Evolutionary conservation across 2,797 vertebrate genomes (phyloP).

Genomic region (Leontopithecus rosalia): DNA sequence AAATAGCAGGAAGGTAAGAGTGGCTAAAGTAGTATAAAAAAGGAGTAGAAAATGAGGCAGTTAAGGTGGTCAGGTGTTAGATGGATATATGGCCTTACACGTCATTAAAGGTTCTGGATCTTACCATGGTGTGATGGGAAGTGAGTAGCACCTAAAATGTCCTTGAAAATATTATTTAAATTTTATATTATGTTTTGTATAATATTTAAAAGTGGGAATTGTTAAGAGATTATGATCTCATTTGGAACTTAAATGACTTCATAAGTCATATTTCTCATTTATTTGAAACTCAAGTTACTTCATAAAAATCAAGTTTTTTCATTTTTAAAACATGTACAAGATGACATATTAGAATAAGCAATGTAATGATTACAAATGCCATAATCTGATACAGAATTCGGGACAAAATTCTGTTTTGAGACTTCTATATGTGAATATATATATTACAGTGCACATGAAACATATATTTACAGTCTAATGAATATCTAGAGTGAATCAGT

Average conservation of each 20-base stretch:
- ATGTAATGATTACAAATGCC: conserved; percentile 54
- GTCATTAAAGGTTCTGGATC: conserved; percentile 9
- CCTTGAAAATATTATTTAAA: conserved; percentile 49
- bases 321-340: conserved; percentile 30
- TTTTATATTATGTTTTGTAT: conserved; percentile 15
- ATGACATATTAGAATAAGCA: conserved; percentile 39
- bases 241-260: conserved; percentile 50
- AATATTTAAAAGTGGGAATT: conserved; percentile 15
- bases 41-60: background rate
- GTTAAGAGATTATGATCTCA: conserved; percentile 39
- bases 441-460: conserved; percentile 10
- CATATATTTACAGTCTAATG: background rate
- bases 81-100: background rate
- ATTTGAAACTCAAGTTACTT: background rate
- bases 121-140: background rate
- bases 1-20: background rate
- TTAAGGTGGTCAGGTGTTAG: background rate
- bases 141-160: background rate
- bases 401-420: conserved; percentile 36
- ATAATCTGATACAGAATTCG: conserved; percentile 28
- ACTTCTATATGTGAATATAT: background rate
- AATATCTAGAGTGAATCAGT: background rate
- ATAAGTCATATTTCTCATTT: background rate
- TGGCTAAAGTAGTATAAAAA: background rate
- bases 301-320: background rate